Evolutionary conservation across 2,113 vertebrate genomes (phyloP), one percentile per base, ranked within the genome.

Genomic region (Turdus rufiventris): DNA sequence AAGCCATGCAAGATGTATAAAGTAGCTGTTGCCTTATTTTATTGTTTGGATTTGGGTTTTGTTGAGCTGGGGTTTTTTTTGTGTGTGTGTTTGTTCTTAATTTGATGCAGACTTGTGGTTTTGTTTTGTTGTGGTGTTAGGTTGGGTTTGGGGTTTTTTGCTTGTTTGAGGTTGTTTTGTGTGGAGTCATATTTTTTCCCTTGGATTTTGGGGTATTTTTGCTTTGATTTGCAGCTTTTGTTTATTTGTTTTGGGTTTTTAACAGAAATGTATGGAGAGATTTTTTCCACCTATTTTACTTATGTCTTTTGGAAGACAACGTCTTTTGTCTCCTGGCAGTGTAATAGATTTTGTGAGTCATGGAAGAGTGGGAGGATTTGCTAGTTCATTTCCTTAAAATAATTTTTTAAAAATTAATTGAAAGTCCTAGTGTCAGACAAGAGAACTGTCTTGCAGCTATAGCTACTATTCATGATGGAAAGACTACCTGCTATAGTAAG

Each of bases 61-160:
- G 14, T 56, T 60, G 29, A 14, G 10, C 0, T 68, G 11, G 8
- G 2, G 1, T 1, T 47, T 54, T 25, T 8, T 9, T 36, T 48
- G 11, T 61, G 20, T n/a, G 18, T 54, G 14, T 34, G 13, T 24
- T 53, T 74, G 4, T 19, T 88, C 87, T 65, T 74, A 82, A 78
- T 88, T 88, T 88, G 18, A 68, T 83, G 57, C 60, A 91, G 31
- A 60, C 13, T 47, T 51, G 18, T 20, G 29, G 29, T 76, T 93
- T 82, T 6, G 7, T 43, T 91, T 51, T 74, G 4, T 28, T 67
- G 12, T 33, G 19, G 23, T 48, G 8, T 23, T 88, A 68, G 18
- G 18, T 47, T 57, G 48, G 12, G 3, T 12, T 48, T 58, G 11
- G 20, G 6, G 0, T 31, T 71, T 70, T 65, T 53, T 33, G 10